Evolutionary conservation across 2,888 invertebrate genomes (phyloP).

Genomic region (Unio delphinus): DNA sequence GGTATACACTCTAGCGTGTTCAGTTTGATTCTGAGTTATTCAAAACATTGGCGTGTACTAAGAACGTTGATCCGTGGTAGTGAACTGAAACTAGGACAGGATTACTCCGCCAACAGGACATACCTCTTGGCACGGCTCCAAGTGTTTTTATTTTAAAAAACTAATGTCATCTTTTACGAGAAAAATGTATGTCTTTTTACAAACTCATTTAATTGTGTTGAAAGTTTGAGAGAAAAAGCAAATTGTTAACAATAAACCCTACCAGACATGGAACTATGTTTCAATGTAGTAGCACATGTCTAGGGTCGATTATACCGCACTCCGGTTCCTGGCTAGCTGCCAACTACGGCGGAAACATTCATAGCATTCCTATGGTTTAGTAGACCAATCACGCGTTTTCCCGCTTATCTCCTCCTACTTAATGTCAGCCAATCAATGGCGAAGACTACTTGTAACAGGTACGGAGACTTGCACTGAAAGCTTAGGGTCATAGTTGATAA

Average conservation of each 20-base stretch:
- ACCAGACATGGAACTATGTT: constrained; percentile 42
- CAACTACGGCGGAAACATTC: constrained; percentile 38
- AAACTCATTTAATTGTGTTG: background rate
- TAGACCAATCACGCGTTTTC: constrained; percentile 47
- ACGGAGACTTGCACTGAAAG: too few relatives aligned
- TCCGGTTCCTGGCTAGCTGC: constrained; percentile 25
- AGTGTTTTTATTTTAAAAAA: constrained; percentile 6
- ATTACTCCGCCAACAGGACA: constrained; percentile 32
- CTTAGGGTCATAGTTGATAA: too few relatives aligned
- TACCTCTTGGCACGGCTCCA: constrained; percentile 42
- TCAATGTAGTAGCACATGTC: constrained; percentile 12
- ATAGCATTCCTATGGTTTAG: constrained; percentile 38
- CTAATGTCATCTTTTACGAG: background rate
- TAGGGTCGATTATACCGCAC: constrained; percentile 12
- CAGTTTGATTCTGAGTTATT: constrained; percentile 35
- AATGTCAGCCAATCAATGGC: constrained; percentile 24
- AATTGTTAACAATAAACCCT: background rate
- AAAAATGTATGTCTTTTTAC: background rate
- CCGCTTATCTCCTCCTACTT: constrained; percentile 33
- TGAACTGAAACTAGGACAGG: constrained; percentile 34
- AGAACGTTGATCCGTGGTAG: constrained; percentile 51
- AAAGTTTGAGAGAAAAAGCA: background rate
- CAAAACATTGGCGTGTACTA: constrained; percentile 53
- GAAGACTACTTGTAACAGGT: too few relatives aligned
- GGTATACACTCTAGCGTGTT: constrained; percentile 26